Conservation (phyloP, 2,797 vertebrate genomes). For the Melopsittacus undulatus region DNA sequence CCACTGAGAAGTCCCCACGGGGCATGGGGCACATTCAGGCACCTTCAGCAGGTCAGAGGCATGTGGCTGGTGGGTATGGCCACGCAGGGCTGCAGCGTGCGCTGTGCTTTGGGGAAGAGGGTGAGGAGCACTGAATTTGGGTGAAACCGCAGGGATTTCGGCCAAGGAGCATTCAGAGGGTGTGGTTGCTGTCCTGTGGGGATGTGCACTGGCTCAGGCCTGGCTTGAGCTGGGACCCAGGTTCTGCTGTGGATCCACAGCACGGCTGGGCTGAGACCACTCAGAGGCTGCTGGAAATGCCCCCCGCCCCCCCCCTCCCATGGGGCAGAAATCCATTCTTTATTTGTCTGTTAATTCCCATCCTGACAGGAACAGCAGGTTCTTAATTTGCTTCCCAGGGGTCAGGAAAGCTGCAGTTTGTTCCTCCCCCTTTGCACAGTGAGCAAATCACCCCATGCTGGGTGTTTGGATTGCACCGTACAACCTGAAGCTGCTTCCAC, state of each 20-base stretch:
- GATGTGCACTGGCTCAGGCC: not conserved
- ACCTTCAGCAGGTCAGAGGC: constrained; percentile 1
- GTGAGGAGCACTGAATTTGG: not conserved
- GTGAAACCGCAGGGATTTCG: not conserved
- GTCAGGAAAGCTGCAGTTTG: not conserved
- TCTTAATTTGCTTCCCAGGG: not conserved
- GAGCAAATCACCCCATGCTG: not conserved
- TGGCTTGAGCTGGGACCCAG: not conserved
- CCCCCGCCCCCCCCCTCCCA: no score
- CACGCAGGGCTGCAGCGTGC: not conserved
- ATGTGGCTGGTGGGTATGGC: not conserved
- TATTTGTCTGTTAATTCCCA: not conserved
- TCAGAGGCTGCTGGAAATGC: not conserved
- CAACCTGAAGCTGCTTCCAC: not conserved
- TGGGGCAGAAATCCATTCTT: not conserved
- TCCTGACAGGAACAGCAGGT: not conserved
- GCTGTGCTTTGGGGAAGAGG: not conserved
- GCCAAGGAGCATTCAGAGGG: not conserved
- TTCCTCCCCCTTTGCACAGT: not conserved
- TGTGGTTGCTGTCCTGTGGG: not conserved
- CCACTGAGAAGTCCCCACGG: not conserved
- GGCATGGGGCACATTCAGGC: not conserved
- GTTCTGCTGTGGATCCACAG: not conserved
- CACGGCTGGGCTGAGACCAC: rapidly evolving
- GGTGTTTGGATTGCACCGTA: not conserved